Base-by-base conservation (phyloP, 2,888 invertebrate genomes). In the Napeogenes sylphis region DNA sequence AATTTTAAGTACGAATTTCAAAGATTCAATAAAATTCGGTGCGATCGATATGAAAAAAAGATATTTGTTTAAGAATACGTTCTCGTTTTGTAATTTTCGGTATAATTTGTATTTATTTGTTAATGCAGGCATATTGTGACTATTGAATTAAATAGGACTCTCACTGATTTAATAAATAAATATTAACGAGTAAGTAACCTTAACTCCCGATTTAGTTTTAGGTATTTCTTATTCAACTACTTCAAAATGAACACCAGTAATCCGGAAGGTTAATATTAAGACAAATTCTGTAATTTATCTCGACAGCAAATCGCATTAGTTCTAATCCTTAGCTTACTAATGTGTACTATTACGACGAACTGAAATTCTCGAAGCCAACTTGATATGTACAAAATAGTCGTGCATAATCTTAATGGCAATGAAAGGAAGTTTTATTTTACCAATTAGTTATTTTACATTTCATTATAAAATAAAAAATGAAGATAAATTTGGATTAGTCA, bases 271-370 rank as follows among this genome's bases (percentile, higher is more conserved):
- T 51, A 51, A 51, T 51, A 56, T 55, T 46, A 59, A 56, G 32
- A 55, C 38, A 46, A 56, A 63, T 55, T 58, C 38, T 57, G 21
- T 58, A 60, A 64, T 64, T 64, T 64, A 58, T 35, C 45, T 59
- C n/a, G 33, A 53, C 56, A 58, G 47, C 59, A 47, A 55, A 55
- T 65, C 38, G 59, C 46, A 58, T 57, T 63, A 53, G 55, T 35
- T 5, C 51, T 63, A 63, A 67, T 63, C 62, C 63, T 35, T 62
- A 53, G 64, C 64, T 66, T 62, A 67, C 58, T 54, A 56, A 58
- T 59, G 46, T 60, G 58, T 56, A 63, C 45, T 54, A 58, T 60
- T 64, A 62, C 55, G 33, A 53, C 47, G 32, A 45, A 58, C 61
- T 56, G 46, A 62, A 61, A 56, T 58, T 56, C 54, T 51, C 33